Conservation (phyloP, 2,113 vertebrate species). For the Ursus arctos region DNA sequence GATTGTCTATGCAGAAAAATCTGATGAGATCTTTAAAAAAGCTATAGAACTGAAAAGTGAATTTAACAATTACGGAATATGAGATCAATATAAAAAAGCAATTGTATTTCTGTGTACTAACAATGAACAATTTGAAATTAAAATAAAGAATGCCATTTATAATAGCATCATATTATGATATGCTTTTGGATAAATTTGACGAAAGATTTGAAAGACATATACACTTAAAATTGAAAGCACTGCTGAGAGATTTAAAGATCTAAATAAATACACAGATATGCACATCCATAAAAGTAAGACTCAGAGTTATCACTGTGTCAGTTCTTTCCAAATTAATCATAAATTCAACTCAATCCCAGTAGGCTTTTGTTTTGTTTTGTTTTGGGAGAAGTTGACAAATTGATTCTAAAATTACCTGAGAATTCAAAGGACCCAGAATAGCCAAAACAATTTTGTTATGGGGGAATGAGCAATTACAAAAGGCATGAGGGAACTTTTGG, state of each 20-base stretch:
- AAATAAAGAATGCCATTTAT: background rate
- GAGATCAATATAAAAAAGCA: background rate
- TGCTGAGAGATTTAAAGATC: background rate
- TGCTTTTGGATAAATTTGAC: background rate
- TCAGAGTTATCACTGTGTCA: background rate
- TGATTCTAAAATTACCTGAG: background rate
- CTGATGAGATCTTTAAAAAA: background rate
- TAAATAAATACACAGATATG: background rate
- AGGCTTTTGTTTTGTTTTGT: background rate
- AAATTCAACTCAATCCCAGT: background rate
- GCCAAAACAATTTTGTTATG: background rate
- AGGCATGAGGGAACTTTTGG: background rate
- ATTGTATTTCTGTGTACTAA: background rate
- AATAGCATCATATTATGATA: background rate
- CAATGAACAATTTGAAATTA: background rate
- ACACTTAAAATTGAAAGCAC: background rate
- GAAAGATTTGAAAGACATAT: background rate
- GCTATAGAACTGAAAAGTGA: background rate
- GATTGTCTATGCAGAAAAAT: background rate
- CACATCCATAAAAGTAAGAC: background rate
- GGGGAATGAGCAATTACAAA: background rate
- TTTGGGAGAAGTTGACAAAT: background rate
- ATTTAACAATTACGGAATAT: background rate
- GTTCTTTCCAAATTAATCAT: background rate
- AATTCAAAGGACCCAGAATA: background rate